Percentiles rank a stretch among this genome's conserved stretches.
Conservation (phyloP, 2,113 vertebrate genomes). For the Ictalurus punctatus region DNA sequence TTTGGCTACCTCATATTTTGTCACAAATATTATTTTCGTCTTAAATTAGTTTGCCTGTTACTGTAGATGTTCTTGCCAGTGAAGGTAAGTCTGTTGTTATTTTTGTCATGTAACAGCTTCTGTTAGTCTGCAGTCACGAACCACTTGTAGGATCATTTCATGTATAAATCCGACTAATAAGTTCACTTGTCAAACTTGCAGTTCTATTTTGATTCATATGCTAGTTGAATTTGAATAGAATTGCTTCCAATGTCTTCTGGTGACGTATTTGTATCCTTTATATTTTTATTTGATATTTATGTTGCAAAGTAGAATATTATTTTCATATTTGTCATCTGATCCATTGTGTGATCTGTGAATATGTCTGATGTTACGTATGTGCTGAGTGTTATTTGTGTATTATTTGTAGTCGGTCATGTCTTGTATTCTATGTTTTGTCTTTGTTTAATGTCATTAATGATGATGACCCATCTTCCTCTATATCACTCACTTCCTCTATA, state of each 20-base stretch:
- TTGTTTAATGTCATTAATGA: conserved; percentile 19
- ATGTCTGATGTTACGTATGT: conserved; percentile 37
- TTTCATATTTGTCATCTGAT: conserved; percentile 45
- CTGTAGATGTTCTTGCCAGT: conserved; percentile 5
- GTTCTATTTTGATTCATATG: conserved; percentile 44
- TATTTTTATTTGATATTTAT: conserved; percentile 41
- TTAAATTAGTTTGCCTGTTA: conserved; percentile 3
- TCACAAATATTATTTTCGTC: neutral
- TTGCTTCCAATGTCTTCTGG: conserved; percentile 11
- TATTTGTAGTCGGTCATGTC: conserved; percentile 25
- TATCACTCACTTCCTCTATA: no score
- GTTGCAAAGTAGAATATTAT: neutral
- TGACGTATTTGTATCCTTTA: conserved; percentile 31
- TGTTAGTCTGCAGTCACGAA: conserved; percentile 4
- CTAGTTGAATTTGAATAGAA: conserved; percentile 44
- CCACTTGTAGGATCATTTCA: conserved; percentile 29
- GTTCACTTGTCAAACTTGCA: neutral
- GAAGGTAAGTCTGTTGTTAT: conserved; percentile 16
- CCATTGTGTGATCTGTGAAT: conserved; percentile 47
- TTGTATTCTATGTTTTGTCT: conserved; percentile 59
- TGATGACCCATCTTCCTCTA: neutral
- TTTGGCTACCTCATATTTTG: neutral
- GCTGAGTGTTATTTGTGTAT: neutral
- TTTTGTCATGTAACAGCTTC: neutral
- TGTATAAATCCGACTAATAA: conserved; percentile 16